A percentile compares a stretch with the other conserved stretches of the same genome.
phyloP scores from a whole-genome alignment of 2,797 vertebrate species.

The Lates japonicus region DNA sequence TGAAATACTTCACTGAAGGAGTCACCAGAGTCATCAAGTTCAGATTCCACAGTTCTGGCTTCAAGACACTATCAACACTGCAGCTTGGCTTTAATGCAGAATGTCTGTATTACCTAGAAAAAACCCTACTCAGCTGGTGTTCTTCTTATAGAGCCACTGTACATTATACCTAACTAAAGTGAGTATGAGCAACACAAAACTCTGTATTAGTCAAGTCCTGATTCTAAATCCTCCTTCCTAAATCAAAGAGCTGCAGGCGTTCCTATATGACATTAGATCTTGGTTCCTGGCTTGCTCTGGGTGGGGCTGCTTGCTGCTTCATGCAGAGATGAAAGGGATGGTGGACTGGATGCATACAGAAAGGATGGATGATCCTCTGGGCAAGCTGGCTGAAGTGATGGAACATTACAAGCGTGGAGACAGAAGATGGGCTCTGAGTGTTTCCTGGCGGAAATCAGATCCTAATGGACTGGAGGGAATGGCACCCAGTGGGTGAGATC shows the following conservation, averaged over 20 bases:
- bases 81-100: conserved; percentile 10
- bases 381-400: conserved; percentile 53
- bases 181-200: conserved; percentile 15
- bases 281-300: conserved; percentile 51
- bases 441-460: conserved; percentile 67
- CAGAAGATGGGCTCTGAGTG: conserved; percentile 60
- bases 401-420: conserved; percentile 56
- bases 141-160: conserved; percentile 14
- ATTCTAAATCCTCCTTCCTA: conserved; percentile 24
- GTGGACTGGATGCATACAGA: conserved; percentile 34
- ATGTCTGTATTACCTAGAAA: conserved; percentile 6
- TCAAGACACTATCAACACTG: neutral
- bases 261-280: conserved; percentile 63
- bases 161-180: conserved; percentile 22
- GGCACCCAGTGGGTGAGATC: conserved; percentile 61
- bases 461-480: conserved; percentile 66
- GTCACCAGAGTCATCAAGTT: conserved; percentile 20
- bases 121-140: neutral
- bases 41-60: conserved; percentile 9
- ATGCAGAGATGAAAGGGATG: conserved; percentile 54
- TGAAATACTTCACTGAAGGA: neutral
- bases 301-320: conserved; percentile 52
- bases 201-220: neutral
- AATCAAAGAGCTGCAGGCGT: conserved; percentile 50
- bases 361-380: conserved; percentile 51